phyloP scores from a whole-genome alignment of 2,888 invertebrate species.

The Harpagoxenus sublaevis region DNA sequence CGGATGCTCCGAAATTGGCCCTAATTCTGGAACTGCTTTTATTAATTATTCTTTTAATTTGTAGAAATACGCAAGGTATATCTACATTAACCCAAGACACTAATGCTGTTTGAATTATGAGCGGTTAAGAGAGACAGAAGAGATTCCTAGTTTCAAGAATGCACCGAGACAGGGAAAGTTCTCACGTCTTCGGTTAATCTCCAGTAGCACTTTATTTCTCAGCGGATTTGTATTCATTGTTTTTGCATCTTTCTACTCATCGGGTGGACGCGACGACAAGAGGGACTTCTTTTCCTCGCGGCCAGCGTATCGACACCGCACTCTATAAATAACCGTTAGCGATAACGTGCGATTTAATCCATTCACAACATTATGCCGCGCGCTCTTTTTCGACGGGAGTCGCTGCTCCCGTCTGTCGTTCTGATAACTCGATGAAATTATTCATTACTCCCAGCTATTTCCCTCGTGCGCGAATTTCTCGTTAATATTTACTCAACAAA shows the following conservation, averaged over 20 bases:
- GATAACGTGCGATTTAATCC: conserved; percentile 49
- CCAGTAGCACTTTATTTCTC: background rate
- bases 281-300: conserved; percentile 15
- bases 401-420: background rate
- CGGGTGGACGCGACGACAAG: background rate
- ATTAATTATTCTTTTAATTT: background rate
- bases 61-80: background rate
- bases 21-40: background rate
- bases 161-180: background rate
- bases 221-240: background rate
- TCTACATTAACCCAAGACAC: background rate
- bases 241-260: background rate
- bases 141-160: background rate
- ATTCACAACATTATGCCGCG: conserved; percentile 11
- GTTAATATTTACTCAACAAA: background rate
- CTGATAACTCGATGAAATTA: background rate
- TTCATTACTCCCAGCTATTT: background rate
- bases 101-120: background rate
- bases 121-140: background rate
- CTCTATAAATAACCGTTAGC: conserved; percentile 49
- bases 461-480: background rate
- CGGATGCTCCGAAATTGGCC: background rate
- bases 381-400: conserved; percentile 47
- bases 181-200: background rate
- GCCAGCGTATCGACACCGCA: conserved; percentile 33